Evolutionary conservation across 2,888 invertebrate species (phyloP), one percentile per base, ranked within the genome.

Genomic region (Xylophagus ater): DNA sequence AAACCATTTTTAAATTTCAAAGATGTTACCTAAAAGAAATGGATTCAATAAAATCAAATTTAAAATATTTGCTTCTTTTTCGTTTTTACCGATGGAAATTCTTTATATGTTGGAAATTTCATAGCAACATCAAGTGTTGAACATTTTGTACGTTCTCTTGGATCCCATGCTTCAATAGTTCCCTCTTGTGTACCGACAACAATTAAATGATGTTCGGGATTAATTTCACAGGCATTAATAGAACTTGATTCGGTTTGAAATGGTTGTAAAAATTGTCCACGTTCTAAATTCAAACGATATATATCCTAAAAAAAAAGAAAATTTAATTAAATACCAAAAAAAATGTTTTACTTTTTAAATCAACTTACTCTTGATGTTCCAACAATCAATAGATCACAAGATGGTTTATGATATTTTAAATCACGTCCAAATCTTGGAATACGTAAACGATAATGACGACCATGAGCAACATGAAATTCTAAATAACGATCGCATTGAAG

Each of bases 391-490:
- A 97, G 69, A 65, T 99, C 96, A 72, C 90, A 90, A 2, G 83
- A 81, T 9, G 87, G 81, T 53, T 73, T 73, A 62, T 94, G 89
- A 57, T 89, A 94, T 48, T 84, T 77, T 69, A 98, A 75, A 59
- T 97, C 97, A 48, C 94, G 73, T 1, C 98, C 97, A 70, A 88
- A 93, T 54, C 88, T 81, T 9, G 98, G 98, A 53, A 98, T 89
- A 51, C 98, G 68, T 15, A 93, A 69, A 42, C 89, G 72, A 58
- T 87, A 86, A 61, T 94, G 92, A 31, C 89, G 72, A 0, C 98
- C 98, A 62, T 85, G 84, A 29, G 87, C 88, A 17, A 86, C 83
- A 69, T 99, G 98, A 56, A 99, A 85, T 68, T 98, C 98, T 8
- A 99, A 71, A 64, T 82, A 90, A 28, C 98, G 75, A 61, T 93